Base-by-base conservation (phyloP, 2,113 vertebrate genomes). In the Onychostoma macrolepis region DNA sequence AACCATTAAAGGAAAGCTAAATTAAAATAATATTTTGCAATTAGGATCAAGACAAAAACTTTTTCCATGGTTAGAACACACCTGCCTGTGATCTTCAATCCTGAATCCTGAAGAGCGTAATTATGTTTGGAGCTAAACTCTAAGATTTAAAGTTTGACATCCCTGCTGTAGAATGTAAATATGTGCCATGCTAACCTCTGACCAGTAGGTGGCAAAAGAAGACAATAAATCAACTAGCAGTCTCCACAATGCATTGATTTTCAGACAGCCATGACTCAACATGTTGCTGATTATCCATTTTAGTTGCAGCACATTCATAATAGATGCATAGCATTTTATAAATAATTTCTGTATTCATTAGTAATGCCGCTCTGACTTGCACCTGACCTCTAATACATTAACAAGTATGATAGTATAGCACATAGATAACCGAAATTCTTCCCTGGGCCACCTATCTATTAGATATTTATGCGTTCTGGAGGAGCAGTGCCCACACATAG, bases 401-500 rank as follows among this genome's bases (percentile, higher is more conserved):
- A 24, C 30, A 17, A 1, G 13, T 76, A 48, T 48, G 26, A 19
- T 12, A 61, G 77, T 38, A 41, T 4, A 80, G 7, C 21, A 41
- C 9, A 48, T 6, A 13, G 1, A 24, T 45, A 43, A 0, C 21
- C 11, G 0, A 24, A 38, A 72, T 24, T 74, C 21, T 74, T 74
- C 36, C 38, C 30, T 41, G 56, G 24, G 78, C 78, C 45, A 74
- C 24, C 82, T 38, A 53, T 84, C 67, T 71, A 74, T 84, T 50
- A 19, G 45, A 74, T 74, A 84, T 74, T 38, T 84, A 41, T 74
- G 48, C 6, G 19, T 74, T 84, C 33, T 74, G 67, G 48, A 84
- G 21, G 33, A 41, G 33, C 33, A 38, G 17, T 84, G 82, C 82
- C 82, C 82, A 72, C 80, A 83, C 80, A 71, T 41, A 56, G 63